These are phyloP conservation scores for Metopia argyrocephala DNA, from an alignment of 2,888 invertebrate species.

Conservation along the genomic window DNA sequence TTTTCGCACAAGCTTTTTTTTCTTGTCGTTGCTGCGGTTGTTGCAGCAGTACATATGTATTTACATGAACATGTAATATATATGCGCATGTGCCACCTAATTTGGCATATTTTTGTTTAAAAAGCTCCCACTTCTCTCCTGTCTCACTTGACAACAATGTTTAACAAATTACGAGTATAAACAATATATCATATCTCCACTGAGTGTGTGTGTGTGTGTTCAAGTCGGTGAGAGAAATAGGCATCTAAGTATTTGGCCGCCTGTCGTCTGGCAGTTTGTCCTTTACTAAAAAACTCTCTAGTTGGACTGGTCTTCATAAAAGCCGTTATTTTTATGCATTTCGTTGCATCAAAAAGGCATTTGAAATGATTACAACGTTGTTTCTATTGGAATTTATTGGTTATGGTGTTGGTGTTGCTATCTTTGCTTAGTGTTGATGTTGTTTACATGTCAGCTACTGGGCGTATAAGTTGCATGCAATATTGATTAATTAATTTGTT, in stretches of 20 bases:
- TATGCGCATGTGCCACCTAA: constrained; percentile 64
- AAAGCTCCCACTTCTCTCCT: neutral
- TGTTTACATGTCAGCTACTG: constrained; percentile 67
- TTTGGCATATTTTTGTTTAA: constrained; percentile 53
- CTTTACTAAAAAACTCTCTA: constrained; percentile 18
- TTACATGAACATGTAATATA: constrained; percentile 42
- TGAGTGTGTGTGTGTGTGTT: neutral
- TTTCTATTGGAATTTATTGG: neutral
- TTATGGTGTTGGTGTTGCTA: constrained; percentile 65
- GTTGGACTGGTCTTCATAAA: constrained; percentile 46
- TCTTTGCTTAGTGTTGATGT: constrained; percentile 7
- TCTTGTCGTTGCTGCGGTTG: neutral
- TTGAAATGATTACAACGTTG: constrained; percentile 29
- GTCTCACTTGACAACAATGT: constrained; percentile 63
- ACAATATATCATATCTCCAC: constrained; percentile 41
- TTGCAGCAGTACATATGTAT: constrained; percentile 27
- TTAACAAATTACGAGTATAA: constrained; percentile 66
- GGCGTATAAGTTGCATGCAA: constrained; percentile 57
- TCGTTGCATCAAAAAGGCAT: constrained; percentile 27
- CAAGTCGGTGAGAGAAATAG: neutral
- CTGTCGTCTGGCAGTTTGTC: constrained; percentile 13
- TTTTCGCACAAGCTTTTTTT: constrained; percentile 53
- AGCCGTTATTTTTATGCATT: constrained; percentile 52
- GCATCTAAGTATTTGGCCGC: neutral
- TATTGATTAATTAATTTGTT: constrained; percentile 62